A percentile compares a stretch with the other conserved stretches of the same genome.
Evolutionary conservation across 1,140 invertebrate species (phyloP).

Genomic region (Goniozus legneri): DNA sequence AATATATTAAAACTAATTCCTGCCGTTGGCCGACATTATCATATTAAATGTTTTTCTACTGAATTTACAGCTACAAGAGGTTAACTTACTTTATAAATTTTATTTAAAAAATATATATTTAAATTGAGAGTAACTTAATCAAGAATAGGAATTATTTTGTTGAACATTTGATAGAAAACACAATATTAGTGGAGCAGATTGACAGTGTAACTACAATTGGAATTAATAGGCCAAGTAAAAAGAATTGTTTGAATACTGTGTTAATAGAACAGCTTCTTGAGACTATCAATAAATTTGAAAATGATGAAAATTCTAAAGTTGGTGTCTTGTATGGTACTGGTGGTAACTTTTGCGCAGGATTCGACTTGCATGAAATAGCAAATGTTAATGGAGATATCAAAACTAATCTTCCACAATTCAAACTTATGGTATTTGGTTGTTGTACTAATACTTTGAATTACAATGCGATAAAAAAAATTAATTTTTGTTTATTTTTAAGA

Average conservation of each 20-base stretch:
- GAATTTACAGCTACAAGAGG: too few species aligned
- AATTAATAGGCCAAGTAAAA: conserved; percentile 78
- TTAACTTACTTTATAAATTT: too few species aligned
- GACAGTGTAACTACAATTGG: conserved; percentile 71
- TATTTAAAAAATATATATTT: too few species aligned
- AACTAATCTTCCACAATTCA: conserved; percentile 46
- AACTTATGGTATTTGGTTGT: conserved; percentile 37
- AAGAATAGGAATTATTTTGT: too few species aligned
- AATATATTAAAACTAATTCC: too few species aligned
- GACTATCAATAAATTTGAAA: conserved; percentile 77
- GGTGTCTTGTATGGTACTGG: conserved; percentile 83
- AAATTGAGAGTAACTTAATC: too few species aligned
- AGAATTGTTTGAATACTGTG: conserved; percentile 74
- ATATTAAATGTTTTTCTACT: too few species aligned
- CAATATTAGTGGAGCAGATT: conserved; percentile 59
- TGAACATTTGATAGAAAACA: too few species aligned
- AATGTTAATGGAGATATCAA: conserved; percentile 46
- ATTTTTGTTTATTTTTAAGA: not conserved
- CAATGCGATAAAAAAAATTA: conserved; percentile 7
- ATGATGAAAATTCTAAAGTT: conserved; percentile 64
- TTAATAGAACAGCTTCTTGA: conserved; percentile 66
- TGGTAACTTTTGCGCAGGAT: conserved; percentile 88
- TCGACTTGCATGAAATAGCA: conserved; percentile 71
- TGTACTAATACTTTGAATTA: conserved; percentile 4
- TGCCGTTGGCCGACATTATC: too few species aligned